These are phyloP conservation scores for Eristalis arbustorum DNA, from an alignment of 2,888 invertebrate genomes.

Conservation along the genomic window DNA sequence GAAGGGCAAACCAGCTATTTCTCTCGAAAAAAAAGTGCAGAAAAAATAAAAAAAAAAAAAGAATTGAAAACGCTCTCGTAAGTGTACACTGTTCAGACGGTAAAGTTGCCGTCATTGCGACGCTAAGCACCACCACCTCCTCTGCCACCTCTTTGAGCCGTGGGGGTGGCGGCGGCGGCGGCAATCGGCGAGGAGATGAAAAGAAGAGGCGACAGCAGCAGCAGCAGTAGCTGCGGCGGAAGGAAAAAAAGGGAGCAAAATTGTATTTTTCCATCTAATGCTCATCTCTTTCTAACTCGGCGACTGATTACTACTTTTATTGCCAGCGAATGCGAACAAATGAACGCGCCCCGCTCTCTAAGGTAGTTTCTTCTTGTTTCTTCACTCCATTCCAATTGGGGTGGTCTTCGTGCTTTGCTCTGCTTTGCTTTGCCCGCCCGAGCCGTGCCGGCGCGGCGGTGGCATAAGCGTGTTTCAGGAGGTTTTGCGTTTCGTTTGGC, in stretches of 20 bases:
- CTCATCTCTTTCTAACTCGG: conserved; percentile 80
- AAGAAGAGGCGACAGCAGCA: neutral
- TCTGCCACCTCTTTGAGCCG: neutral
- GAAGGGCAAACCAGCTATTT: conserved; percentile 38
- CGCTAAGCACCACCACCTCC: conserved; percentile 37
- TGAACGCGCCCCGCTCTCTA: conserved; percentile 72
- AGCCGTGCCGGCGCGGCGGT: neutral
- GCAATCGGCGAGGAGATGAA: neutral
- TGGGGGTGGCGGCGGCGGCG: neutral
- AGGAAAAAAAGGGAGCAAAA: conserved; percentile 41
- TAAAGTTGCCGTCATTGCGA: conserved; percentile 53
- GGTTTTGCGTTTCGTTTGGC: neutral
- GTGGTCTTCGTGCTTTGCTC: conserved; percentile 44
- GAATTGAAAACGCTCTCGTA: conserved; percentile 25
- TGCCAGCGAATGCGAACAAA: conserved; percentile 76
- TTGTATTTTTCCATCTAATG: conserved; percentile 75
- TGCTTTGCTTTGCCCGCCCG: neutral
- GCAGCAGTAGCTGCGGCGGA: neutral
- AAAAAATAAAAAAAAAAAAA: conserved; percentile 19
- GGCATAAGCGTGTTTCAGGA: conserved; percentile 51
- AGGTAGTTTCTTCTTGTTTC: conserved; percentile 73
- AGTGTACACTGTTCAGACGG: conserved; percentile 49
- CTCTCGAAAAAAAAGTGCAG: conserved; percentile 9
- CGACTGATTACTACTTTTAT: conserved; percentile 80
- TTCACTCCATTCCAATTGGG: conserved; percentile 62